phyloP scores from a whole-genome alignment of 2,888 invertebrate genomes.

The Dorcus hopei region DNA sequence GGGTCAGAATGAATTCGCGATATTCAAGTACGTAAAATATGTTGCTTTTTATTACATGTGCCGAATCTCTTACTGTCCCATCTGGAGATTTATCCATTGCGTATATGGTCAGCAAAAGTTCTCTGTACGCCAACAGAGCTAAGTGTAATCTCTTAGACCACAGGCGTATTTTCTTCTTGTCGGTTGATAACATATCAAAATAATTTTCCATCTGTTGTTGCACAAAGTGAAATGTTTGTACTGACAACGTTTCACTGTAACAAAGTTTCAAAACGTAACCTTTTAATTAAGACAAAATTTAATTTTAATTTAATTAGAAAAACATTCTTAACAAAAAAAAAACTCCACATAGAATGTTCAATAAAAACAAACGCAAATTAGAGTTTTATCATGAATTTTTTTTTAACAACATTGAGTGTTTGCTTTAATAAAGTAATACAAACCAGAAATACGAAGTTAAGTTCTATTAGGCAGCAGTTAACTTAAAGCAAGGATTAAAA shows the following conservation, averaged over 20 bases:
- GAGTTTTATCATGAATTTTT: too few species aligned
- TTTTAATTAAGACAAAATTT: slow-evolving; percentile 2
- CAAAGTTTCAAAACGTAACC: slow-evolving; percentile 10
- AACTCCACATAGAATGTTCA: too few species aligned
- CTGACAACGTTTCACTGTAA: slow-evolving; percentile 88
- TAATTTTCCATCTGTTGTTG: slow-evolving; percentile 88
- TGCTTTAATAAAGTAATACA: too few species aligned
- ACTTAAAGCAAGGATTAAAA: too few species aligned
- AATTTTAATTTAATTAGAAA: neutral
- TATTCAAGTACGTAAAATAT: slow-evolving; percentile 93
- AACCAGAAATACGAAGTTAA: too few species aligned
- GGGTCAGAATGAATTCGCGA: slow-evolving; percentile 80
- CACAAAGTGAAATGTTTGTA: slow-evolving; percentile 89
- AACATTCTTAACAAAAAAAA: too few species aligned
- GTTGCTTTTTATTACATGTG: slow-evolving; percentile 85
- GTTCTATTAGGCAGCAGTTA: too few species aligned
- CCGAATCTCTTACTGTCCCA: slow-evolving; percentile 68
- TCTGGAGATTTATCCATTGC: slow-evolving; percentile 78
- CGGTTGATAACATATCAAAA: slow-evolving; percentile 77
- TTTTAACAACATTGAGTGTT: too few species aligned
- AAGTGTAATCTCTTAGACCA: slow-evolving; percentile 88
- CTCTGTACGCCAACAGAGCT: slow-evolving; percentile 75
- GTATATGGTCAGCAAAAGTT: slow-evolving; percentile 78
- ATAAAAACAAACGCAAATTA: too few species aligned
- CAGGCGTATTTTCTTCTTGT: slow-evolving; percentile 77